Evolutionary conservation across 2,797 vertebrate genomes (phyloP).

Genomic region (Fistularia commersonii): DNA sequence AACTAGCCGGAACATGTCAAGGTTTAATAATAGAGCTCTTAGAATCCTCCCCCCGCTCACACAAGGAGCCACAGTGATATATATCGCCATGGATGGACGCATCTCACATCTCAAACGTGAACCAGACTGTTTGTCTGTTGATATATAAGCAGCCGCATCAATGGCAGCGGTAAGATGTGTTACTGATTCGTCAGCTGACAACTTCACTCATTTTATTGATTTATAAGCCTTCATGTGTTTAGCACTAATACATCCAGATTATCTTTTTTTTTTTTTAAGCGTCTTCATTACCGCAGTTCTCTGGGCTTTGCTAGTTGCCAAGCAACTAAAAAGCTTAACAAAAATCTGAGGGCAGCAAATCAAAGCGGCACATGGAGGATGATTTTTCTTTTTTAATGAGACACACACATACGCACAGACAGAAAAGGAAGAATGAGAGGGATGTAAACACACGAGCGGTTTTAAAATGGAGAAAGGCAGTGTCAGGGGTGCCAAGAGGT

Average conservation of each 20-base stretch:
- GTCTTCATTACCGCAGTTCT: slow-evolving; percentile 3
- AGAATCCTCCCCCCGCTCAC: no score
- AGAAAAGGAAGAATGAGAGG: background rate
- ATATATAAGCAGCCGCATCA: no score
- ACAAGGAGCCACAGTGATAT: no score
- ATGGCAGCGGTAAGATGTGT: background rate
- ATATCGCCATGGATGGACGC: no score
- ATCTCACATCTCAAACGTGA: no score
- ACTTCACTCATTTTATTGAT: slow-evolving; percentile 1
- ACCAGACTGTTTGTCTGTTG: no score
- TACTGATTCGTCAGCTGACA: background rate
- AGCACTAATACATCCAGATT: background rate
- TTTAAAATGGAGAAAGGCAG: background rate
- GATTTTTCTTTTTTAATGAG: background rate
- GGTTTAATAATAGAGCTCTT: no score
- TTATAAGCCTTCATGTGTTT: slow-evolving; percentile 1
- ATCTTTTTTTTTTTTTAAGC: background rate
- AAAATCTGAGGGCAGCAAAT: slow-evolving; percentile 1
- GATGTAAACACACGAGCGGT: background rate
- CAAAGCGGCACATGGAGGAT: background rate
- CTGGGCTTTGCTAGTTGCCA: slow-evolving; percentile 2
- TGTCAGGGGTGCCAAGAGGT: background rate
- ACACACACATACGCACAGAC: no score
- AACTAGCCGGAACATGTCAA: no score
- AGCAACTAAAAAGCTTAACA: background rate